Percentiles rank a stretch among this genome's conserved stretches.
Conservation (phyloP, 2,888 invertebrate genomes). For the Pammene aurita region DNA sequence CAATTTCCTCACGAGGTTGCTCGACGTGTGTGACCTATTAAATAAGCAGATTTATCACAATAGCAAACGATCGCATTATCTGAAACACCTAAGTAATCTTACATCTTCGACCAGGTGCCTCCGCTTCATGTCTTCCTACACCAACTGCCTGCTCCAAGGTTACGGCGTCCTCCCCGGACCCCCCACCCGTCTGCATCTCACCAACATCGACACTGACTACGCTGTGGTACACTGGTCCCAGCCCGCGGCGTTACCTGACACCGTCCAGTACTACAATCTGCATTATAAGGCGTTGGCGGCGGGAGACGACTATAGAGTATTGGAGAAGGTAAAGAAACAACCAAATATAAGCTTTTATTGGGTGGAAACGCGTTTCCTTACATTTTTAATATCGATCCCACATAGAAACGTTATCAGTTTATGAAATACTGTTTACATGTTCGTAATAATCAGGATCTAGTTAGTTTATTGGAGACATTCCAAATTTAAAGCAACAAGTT, state of each 20-base stretch:
- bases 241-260: conserved; percentile 87
- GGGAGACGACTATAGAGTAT: conserved; percentile 82
- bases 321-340: conserved; percentile 74
- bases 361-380: no score
- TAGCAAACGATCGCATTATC: no score
- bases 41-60: no score
- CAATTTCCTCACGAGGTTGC: no score
- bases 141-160: conserved; percentile 91
- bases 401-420: no score
- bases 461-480: no score
- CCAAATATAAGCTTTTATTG: background rate
- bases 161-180: conserved; percentile 92
- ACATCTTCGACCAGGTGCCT: conserved; percentile 81
- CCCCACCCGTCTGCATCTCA: conserved; percentile 87
- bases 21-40: no score
- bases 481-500: no score
- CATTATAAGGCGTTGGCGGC: conserved; percentile 82
- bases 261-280: conserved; percentile 86
- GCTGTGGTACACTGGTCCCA: conserved; percentile 91
- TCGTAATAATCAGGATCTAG: no score
- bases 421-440: no score
- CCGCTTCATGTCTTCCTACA: conserved; percentile 91
- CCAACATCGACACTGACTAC: conserved; percentile 89
- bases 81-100: no score
- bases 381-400: no score